A percentile compares a stretch with the other conserved stretches of the same genome.
These are phyloP conservation scores for Pantherophis guttatus DNA, from an alignment of 2,113 vertebrate species.

Conservation along the genomic window DNA sequence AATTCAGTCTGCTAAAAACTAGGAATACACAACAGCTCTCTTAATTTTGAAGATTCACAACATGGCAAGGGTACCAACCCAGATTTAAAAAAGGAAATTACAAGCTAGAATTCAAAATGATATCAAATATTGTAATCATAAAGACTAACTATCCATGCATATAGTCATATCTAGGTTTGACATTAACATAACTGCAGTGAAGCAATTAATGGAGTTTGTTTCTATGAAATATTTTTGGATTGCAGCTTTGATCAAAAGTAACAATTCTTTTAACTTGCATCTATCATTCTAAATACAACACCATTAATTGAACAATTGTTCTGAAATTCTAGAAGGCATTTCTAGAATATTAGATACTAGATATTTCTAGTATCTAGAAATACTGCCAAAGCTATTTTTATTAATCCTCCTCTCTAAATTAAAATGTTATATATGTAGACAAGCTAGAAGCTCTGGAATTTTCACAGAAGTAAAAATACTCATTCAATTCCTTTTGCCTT, in stretches of 20 bases:
- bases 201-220: background rate
- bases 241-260: background rate
- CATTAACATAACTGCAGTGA: background rate
- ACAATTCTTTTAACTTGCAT: background rate
- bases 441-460: background rate
- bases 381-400: background rate
- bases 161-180: background rate
- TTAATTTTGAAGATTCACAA: background rate
- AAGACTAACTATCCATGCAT: background rate
- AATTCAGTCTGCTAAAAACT: background rate
- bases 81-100: background rate
- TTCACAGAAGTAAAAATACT: background rate
- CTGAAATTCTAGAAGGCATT: background rate
- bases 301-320: background rate
- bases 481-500: slow-evolving; percentile 76
- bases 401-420: background rate
- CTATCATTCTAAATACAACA: no score
- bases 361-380: no score
- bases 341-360: no score
- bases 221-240: background rate
- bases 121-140: background rate
- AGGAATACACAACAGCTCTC: background rate
- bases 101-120: background rate
- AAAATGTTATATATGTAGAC: background rate
- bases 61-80: background rate